Conservation (phyloP, 1,140 invertebrate species). For the Platyscapa corneri region DNA sequence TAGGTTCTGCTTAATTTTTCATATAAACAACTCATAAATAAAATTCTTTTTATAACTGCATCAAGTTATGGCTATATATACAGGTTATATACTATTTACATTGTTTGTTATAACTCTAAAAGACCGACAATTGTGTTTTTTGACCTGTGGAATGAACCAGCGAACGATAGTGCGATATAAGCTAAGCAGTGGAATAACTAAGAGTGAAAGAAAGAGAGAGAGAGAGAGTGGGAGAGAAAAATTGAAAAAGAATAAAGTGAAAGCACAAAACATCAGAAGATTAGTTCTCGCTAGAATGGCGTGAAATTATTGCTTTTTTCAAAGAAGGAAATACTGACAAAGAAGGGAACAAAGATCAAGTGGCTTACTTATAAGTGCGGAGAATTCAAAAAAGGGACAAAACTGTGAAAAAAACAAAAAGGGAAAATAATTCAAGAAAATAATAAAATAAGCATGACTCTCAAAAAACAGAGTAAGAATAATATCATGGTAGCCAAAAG, state of each 20-base stretch:
- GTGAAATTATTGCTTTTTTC: slow-evolving; percentile 64
- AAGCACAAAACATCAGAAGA: slow-evolving; percentile 53
- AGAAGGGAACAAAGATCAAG: slow-evolving; percentile 36
- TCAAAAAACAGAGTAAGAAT: no score
- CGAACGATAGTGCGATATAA: not conserved
- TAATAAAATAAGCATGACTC: slow-evolving; percentile 30
- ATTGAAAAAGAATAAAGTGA: no score
- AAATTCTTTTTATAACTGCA: not conserved
- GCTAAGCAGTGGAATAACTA: not conserved
- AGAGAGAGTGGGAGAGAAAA: not conserved
- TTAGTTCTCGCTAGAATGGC: slow-evolving; percentile 62
- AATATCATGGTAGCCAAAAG: no score
- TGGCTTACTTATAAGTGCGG: slow-evolving; percentile 35
- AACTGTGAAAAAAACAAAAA: slow-evolving; percentile 51
- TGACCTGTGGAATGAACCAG: not conserved
- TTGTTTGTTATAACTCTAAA: slow-evolving; percentile 17
- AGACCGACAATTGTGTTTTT: not conserved
- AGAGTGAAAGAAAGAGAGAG: no score
- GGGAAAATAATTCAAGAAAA: slow-evolving; percentile 38
- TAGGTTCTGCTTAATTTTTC: not conserved
- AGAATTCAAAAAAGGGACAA: slow-evolving; percentile 51
- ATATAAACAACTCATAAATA: not conserved
- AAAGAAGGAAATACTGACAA: slow-evolving; percentile 36
- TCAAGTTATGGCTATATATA: not conserved
- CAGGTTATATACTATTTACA: not conserved